Conservation (phyloP, 2,888 invertebrate species). For the Apocheima hispidaria region DNA sequence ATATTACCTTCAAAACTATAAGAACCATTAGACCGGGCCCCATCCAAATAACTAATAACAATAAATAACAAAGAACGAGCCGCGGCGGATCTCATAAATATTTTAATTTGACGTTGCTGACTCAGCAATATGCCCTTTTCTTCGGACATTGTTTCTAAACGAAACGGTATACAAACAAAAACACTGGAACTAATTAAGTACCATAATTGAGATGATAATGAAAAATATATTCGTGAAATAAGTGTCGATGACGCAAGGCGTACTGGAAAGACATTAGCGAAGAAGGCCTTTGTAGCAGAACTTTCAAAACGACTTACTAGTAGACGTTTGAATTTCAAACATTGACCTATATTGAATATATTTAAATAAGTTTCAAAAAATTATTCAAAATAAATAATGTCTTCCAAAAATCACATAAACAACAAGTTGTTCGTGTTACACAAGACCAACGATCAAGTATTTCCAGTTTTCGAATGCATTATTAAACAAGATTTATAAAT, state of each 20-base stretch:
- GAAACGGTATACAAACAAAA: conserved; percentile 36
- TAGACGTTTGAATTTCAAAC: too few species aligned
- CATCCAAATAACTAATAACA: conserved; percentile 32
- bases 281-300: too few species aligned
- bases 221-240: not conserved
- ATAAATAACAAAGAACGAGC: conserved; percentile 32
- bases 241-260: too few species aligned
- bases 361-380: too few species aligned
- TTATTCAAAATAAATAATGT: too few species aligned
- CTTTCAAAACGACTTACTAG: too few species aligned
- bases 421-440: conserved; percentile 10
- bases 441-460: not conserved
- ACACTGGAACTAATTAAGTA: conserved; percentile 31
- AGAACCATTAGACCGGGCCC: conserved; percentile 18
- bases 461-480: conserved; percentile 9
- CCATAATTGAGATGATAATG: conserved; percentile 10
- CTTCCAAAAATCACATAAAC: not conserved
- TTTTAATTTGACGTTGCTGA: conserved; percentile 69
- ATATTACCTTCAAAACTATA: conserved; percentile 23
- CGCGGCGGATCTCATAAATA: conserved; percentile 53
- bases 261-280: too few species aligned
- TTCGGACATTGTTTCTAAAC: conserved; percentile 48
- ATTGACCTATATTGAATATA: too few species aligned
- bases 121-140: conserved; percentile 55
- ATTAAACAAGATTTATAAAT: conserved; percentile 13